Base-by-base conservation (phyloP, 2,113 vertebrate genomes). In the Corythaeola cristata region DNA sequence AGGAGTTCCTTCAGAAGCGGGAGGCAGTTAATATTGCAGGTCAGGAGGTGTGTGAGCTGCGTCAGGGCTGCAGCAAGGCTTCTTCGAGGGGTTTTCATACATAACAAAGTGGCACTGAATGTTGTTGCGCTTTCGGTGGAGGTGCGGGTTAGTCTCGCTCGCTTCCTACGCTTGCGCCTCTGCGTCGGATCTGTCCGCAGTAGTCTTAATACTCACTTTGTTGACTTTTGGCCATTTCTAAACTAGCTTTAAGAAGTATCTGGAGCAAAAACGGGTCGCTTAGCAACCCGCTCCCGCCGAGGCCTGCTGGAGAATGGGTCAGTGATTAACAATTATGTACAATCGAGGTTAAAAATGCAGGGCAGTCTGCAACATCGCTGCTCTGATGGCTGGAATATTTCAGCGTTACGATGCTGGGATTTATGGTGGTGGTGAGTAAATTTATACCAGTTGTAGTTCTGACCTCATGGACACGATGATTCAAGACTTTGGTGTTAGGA, bases 281-380 rank as follows among this genome's bases (percentile, higher is more conserved):
- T 97, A 96, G 98, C 97, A 98, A 97, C 96, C 5, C 2, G 1
- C 35, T 94, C 39, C 45, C 3, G 44, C 91, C 8, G 19, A 39
- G 85, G 93, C 71, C 62, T 77, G 89, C 89, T 26, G 23, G 92
- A 64, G 97, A 97, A 95, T 91, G 96, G 97, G 97, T 98, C 98
- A 97, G 97, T 93, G 97, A 93, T 96, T 85, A 97, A 95, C 96
- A 95, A 73, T 97, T 97, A 77, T 56, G 88, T 69, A 82, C 95
- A 94, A 92, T 92, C 8, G 85, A 91, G 95, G 97, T 97, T 97
- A 90, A 97, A 97, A 97, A 97, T 75, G 96, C 49, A 28, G 77
- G 75, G 90, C 89, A 23, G 71, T 19, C 88, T 62, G 78, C 44
- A 9, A 12, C 13, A 6, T 20, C 0, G 5, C 35, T 37, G 81